A percentile compares a stretch with the other conserved stretches of the same genome.
Conservation (phyloP, 1,140 invertebrate genomes). For the Hycleus cichorii region DNA sequence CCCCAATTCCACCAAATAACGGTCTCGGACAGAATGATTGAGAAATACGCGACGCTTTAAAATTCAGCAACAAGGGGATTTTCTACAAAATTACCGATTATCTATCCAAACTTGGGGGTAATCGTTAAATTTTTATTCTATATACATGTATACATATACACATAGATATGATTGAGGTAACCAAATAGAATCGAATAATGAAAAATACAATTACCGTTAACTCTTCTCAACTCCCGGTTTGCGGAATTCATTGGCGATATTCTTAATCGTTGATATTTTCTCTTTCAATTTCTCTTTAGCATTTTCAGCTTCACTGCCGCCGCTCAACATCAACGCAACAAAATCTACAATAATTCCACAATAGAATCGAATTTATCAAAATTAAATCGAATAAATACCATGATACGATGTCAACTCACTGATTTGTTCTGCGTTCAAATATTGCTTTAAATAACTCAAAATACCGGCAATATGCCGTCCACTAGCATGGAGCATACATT, state of each 20-base stretch:
- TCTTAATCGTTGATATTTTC: constrained; percentile 36
- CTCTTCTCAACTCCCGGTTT: constrained; percentile 29
- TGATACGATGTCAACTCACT: constrained; percentile 62
- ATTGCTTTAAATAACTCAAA: constrained; percentile 61
- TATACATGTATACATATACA: neutral
- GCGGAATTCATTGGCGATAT: constrained; percentile 39
- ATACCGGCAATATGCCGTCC: constrained; percentile 83
- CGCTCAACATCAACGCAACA: constrained; percentile 31
- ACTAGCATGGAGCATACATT: constrained; percentile 80
- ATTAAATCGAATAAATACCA: constrained; percentile 47
- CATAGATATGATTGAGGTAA: neutral
- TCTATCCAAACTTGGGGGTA: no score
- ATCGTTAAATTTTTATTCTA: neutral
- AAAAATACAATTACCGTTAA: constrained; percentile 9
- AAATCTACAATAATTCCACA: constrained; percentile 40
- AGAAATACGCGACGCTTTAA: no score
- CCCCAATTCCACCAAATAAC: no score
- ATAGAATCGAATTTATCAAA: neutral
- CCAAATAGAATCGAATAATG: neutral
- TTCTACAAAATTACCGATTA: no score
- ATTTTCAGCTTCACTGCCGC: constrained; percentile 36
- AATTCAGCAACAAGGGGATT: no score
- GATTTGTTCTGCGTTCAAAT: constrained; percentile 57
- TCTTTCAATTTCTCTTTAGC: constrained; percentile 37
- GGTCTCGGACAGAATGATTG: no score